Conservation (phyloP, 2,888 invertebrate genomes). For the Azorinus chamasolen region DNA sequence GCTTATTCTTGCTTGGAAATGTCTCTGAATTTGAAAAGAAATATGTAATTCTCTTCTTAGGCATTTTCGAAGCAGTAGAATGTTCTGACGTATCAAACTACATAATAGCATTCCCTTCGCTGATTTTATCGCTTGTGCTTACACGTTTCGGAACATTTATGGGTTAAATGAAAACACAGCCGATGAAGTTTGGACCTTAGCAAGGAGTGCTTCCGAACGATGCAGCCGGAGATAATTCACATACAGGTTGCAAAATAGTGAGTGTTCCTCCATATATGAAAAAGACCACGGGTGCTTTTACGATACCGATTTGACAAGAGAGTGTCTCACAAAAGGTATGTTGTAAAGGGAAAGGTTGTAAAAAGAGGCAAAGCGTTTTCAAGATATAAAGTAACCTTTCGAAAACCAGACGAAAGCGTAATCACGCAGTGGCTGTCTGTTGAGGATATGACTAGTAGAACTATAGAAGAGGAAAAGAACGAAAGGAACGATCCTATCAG, state of each 20-base stretch:
- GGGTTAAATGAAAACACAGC: background rate
- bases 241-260: background rate
- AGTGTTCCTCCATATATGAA: conserved; percentile 6
- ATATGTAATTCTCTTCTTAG: no score
- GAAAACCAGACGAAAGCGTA: background rate
- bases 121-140: no score
- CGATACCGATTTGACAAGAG: background rate
- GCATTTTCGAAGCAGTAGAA: no score
- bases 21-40: no score
- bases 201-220: conserved; percentile 1
- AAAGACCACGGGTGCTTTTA: background rate
- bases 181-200: conserved; percentile 17
- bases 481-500: background rate
- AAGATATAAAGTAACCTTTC: background rate
- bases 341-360: background rate
- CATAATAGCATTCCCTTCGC: no score
- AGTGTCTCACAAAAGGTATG: background rate
- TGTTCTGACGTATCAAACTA: no score
- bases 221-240: background rate
- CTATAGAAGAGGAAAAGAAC: background rate
- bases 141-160: no score
- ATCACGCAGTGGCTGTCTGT: background rate
- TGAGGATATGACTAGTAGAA: conserved; percentile 1
- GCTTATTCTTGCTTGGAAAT: no score
- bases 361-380: conserved; percentile 1